Conservation (phyloP, 1,140 invertebrate genomes). For the Zaprionus gabonicus region DNA sequence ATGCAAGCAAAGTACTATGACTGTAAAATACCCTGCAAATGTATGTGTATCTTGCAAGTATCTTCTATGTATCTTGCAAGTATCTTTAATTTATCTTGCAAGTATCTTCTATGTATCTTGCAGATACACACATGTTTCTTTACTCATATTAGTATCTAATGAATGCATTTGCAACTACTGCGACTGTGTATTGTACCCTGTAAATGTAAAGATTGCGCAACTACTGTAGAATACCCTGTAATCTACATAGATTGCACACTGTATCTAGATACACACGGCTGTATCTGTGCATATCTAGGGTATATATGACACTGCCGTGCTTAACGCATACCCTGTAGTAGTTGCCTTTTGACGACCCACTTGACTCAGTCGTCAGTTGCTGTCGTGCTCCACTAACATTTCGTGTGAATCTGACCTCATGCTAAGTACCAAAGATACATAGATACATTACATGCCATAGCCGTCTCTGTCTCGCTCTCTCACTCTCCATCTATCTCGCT, state of each 20-base stretch:
- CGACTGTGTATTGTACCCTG: no score
- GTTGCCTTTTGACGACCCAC: background rate
- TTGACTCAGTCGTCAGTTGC: background rate
- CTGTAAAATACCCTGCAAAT: background rate
- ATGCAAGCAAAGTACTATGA: background rate
- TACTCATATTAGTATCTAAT: no score
- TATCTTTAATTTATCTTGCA: no score
- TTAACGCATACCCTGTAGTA: background rate
- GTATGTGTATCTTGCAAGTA: background rate
- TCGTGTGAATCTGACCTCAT: constrained; percentile 41
- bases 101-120: no score
- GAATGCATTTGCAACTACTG: no score
- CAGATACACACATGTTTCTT: no score
- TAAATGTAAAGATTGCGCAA: no score
- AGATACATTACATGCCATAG: constrained; percentile 1
- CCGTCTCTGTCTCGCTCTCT: background rate
- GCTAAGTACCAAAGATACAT: constrained; percentile 24
- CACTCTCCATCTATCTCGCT: background rate
- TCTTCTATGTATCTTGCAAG: no score
- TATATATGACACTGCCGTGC: background rate
- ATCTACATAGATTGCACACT: no score
- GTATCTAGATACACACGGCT: no score
- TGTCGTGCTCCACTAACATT: constrained; percentile 21
- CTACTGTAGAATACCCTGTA: no score
- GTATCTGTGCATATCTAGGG: no score